Base-by-base conservation (phyloP, 2,797 vertebrate species). In the Oreonectes daqikongensis region DNA sequence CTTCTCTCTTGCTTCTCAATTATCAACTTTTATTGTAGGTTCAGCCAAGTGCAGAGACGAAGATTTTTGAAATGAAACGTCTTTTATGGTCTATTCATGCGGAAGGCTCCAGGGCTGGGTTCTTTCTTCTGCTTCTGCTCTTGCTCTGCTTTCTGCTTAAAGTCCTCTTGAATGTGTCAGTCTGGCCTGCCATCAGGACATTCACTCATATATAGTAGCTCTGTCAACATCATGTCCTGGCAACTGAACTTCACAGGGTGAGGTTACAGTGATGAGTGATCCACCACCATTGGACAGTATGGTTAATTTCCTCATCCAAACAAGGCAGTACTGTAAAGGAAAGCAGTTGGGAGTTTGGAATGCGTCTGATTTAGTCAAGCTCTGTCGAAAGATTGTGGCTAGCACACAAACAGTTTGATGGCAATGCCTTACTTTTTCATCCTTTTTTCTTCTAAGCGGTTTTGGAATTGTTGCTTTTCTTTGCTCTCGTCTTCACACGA, bases 11-110 rank as follows among this genome's bases (percentile, higher is more conserved):
- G 85, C 91, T 92, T 89, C 91, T 92, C 92, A 93, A 93, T 93
- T 91, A 94, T 93, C 89, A 90, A 91, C 90, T 92, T 90, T 92
- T 88, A 92, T 91, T 92, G 87, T 89, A 90, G 89, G 91, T 93
- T 92, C 87, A 93, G 87, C 86, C 89, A 86, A 92, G 89, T 91
- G 90, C 90, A 91, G 85, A 84, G 79, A 87, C 90, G 88, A 89
- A 86, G 87, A 88, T 90, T 91, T 75, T 88, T 81, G 59, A 80
- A 82, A 90, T 87, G 84, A 92, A 90, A 89, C 79, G 61, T 85
- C 86, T 89, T 88, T 89, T 88, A 88, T 92, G 89, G 87, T 84
- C 86, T 84, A 88, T 92, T 92, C 91, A 91, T 89, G 87, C 87
- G 82, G 55, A 67, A 82, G 86, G 89, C 88, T 84, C 68, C 18